Evolutionary conservation across 2,113 vertebrate species (phyloP), one percentile per base, ranked within the genome.

Genomic region (Ancistrus triradiatus): DNA sequence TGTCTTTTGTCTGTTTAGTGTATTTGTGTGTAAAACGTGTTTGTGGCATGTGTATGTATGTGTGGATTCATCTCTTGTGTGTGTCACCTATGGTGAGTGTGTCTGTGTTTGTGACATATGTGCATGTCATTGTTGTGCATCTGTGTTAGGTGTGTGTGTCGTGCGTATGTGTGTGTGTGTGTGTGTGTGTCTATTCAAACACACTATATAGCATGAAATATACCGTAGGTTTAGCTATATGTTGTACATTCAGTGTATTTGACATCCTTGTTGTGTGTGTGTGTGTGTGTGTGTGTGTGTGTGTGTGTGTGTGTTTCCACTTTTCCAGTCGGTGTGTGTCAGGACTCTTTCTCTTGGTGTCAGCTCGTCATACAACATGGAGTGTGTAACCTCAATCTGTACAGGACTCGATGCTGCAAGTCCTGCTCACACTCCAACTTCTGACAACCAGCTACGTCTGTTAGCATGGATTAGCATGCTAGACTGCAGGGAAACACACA

Each of bases 391-490:
- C 92, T 91, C 82, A 88, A 77, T 66, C 91, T 90, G 76, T 94
- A 93, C 0, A 84, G 91, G 51, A 86, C 77, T 55, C 91, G 89
- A 59, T 95, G 93, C 81, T 95, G 93, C 77, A 80, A 80, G 37
- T 85, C 91, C n/a, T 94, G 93, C 74, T 86, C 85, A 8, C 80
- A 82, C 52, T 86, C 89, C 72, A 92, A 89, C 77, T 78, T 90
- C 68, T 92, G 85, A 89, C 61, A 2, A 0, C 2, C 38, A 37
- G 15, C 13, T 38, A n/a, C n/a, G 38, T 33, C 19, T 21, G 44
- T 62, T 31, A 37, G 40, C 44, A 38, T 57, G 48, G n/a, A n/a
- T 59, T 40, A 63, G 60, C 21, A 38, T 24, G 48, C 48, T n/a
- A 24, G 14, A 13, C 3, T 31, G 3, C 27, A 31, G 27, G 7